Evolutionary conservation across 53 echinoderm and acorn worm species (phyloP).

Genomic region (Pentamera pediparva): DNA sequence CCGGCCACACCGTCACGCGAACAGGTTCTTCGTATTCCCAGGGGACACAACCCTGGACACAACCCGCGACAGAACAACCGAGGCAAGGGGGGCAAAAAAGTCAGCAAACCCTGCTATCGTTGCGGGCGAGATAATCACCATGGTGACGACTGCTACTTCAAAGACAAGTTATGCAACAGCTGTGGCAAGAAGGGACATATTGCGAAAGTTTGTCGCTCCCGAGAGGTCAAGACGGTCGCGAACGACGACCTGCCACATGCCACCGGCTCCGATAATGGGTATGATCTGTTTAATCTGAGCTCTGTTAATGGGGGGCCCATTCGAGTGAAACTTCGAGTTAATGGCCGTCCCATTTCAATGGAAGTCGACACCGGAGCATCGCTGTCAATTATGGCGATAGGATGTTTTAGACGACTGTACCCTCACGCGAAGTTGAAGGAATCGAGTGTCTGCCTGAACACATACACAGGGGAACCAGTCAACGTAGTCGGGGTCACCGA

Average conservation of each 20-base stretch:
- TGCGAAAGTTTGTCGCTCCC: constrained; percentile 5
- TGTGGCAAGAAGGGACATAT: constrained; percentile 43
- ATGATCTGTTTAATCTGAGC: background rate
- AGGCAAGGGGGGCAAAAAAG: too few relatives aligned
- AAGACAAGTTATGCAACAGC: background rate
- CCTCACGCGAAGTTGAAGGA: background rate
- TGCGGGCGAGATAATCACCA: constrained; percentile 23
- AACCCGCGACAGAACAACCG: background rate
- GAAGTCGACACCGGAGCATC: constrained; percentile 41
- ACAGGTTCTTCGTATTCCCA: background rate
- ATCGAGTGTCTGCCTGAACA: background rate
- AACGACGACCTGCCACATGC: background rate
- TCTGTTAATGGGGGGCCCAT: constrained; percentile 4
- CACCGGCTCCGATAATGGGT: background rate
- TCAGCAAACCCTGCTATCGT: constrained; percentile 28
- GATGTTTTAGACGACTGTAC: background rate
- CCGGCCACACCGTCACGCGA: background rate
- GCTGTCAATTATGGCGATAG: background rate
- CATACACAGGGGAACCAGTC: constrained; percentile 31
- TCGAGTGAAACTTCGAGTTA: background rate
- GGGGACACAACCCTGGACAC: background rate
- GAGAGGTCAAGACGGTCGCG: background rate
- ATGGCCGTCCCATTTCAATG: constrained; percentile 13
- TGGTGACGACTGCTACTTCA: constrained; percentile 6
- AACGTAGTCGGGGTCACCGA: background rate